Base-by-base conservation (phyloP, 2,797 vertebrate genomes). In the Poecilia gillii region DNA sequence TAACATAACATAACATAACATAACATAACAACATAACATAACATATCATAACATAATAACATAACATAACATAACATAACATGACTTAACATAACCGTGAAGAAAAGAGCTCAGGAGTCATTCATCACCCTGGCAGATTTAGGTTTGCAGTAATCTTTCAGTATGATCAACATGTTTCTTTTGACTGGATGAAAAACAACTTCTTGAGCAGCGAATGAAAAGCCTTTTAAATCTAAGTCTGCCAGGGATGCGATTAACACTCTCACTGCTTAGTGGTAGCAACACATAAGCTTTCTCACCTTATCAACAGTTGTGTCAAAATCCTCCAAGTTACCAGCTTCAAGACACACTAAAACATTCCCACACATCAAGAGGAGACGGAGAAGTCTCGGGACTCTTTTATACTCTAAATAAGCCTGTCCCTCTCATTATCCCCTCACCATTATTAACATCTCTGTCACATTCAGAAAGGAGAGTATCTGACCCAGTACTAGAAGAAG, bases 401-500 rank as follows among this genome's bases (percentile, higher is more conserved):
- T 95, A 95, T 95, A 93, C 43, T 46, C 73, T 79, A 45, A 78
- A 76, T 47, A 76, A 75, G 78, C 66, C 78, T 79, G 70, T 79
- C 76, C 75, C 45, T 71, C 8, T 81, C 71, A 84, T 93, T 91
- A 88, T 92, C 73, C 71, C 71, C 31, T 57, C 25, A 36, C 79
- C 43, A 77, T 93, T 90, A 85, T 92, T 85, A 91, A 75, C 80
- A 81, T 85, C 79, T 84, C 81, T 72, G 73, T 79, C 83, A 64
- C 64, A 76, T 73, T 66, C 70, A 84, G 78, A 88, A 81, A 88
- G 75, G 43, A 85, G 81, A 76, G 77, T 80, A 46, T 84, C 73
- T 93, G 90, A 94, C 94, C 92, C 86, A 91, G 87, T 92, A 93
- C 75, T 77, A 59, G 53, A 49, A 78, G 43, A 73, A 79, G 83